phyloP scores from a whole-genome alignment of 23 tunicate species.

The Halocynthia aurantium region DNA sequence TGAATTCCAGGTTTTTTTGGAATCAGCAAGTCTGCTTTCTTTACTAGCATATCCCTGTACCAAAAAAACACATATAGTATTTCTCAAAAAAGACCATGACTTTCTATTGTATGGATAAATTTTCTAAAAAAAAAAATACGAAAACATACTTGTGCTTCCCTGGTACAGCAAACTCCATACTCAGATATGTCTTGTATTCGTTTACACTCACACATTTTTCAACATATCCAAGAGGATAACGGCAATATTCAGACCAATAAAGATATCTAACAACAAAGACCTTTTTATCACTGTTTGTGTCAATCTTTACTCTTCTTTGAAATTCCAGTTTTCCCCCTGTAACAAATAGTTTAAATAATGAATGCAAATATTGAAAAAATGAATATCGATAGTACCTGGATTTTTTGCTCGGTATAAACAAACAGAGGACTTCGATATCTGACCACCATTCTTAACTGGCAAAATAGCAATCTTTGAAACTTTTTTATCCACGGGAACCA shows the following conservation, averaged over 20 bases:
- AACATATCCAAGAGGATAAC: slow-evolving; percentile 46
- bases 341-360: no score
- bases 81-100: neutral
- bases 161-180: slow-evolving; percentile 30
- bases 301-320: no score
- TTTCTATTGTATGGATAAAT: neutral
- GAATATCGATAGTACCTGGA: neutral
- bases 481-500: slow-evolving; percentile 47
- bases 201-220: slow-evolving; percentile 18
- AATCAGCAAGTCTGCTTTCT: no score
- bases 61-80: no score
- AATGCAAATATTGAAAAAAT: no score
- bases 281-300: no score
- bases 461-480: slow-evolving; percentile 29
- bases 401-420: neutral
- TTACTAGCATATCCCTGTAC: no score
- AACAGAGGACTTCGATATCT: neutral
- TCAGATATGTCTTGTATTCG: slow-evolving; percentile 27
- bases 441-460: neutral
- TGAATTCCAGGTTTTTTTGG: no score
- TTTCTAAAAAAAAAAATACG: neutral
- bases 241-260: slow-evolving; percentile 35
- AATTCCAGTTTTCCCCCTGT: no score
- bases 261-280: slow-evolving; percentile 54
- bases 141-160: slow-evolving; percentile 33